Conservation (phyloP, 1,140 invertebrate genomes). For the Drosophila mayri region DNA sequence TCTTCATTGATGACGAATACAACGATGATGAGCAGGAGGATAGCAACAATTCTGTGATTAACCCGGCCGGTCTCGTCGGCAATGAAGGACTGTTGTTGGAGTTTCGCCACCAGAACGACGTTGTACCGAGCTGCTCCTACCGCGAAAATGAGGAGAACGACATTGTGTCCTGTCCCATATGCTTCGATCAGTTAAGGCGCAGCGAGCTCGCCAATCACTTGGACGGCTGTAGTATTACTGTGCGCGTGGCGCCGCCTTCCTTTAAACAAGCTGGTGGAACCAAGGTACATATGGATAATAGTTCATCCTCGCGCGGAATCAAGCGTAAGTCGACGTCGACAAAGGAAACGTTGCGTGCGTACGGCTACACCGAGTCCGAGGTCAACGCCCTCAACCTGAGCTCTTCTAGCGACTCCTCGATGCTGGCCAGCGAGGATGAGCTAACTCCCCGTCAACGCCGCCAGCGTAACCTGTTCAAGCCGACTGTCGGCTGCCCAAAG, state of each 20-base stretch:
- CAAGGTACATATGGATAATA: constrained; percentile 7
- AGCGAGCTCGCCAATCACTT: constrained; percentile 67
- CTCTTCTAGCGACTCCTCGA: constrained; percentile 42
- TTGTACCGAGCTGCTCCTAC: constrained; percentile 48
- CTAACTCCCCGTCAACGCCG: constrained; percentile 57
- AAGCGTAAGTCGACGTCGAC: constrained; percentile 1
- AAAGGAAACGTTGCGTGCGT: constrained; percentile 35
- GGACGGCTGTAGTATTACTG: constrained; percentile 74
- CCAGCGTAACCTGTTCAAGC: constrained; percentile 52
- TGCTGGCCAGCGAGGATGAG: constrained; percentile 10
- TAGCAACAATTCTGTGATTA: constrained; percentile 18
- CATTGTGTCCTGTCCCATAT: constrained; percentile 85
- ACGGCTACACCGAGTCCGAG: constrained; percentile 56
- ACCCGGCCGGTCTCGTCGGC: constrained; percentile 70
- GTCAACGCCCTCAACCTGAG: constrained; percentile 48
- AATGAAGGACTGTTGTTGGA: constrained; percentile 63
- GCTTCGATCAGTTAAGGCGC: constrained; percentile 71
- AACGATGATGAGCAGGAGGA: constrained; percentile 57
- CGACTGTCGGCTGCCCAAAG: constrained; percentile 86
- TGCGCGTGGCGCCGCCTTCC: constrained; percentile 48
- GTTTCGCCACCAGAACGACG: constrained; percentile 69
- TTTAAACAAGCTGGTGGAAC: background rate
- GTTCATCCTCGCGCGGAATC: background rate
- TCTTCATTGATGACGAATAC: constrained; percentile 78
- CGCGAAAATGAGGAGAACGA: constrained; percentile 45